Conservation (phyloP, 64 coral and sea anemone genomes). For the Stylophora pistillata region DNA sequence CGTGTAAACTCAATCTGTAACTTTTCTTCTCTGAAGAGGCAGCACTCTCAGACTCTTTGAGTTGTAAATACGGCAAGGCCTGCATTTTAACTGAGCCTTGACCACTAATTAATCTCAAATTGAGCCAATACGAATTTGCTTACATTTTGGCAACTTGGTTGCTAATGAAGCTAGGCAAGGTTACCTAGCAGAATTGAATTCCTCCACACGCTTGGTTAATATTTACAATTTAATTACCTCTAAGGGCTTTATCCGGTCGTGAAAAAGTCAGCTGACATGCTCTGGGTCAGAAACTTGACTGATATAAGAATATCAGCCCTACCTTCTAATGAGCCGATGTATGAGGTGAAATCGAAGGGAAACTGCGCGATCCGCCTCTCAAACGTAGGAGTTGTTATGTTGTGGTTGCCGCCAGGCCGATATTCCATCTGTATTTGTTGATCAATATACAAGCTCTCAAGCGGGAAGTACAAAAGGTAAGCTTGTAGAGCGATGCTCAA, state of each 20-base stretch:
- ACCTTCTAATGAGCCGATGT: not conserved
- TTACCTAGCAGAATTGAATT: conserved; percentile 39
- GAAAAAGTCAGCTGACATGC: not conserved
- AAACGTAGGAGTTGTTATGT: not conserved
- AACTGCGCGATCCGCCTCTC: not conserved
- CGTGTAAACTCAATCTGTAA: conserved; percentile 51
- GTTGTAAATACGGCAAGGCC: conserved; percentile 57
- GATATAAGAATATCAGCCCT: not conserved
- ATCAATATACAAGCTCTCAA: not conserved
- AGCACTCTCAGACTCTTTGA: conserved; percentile 31
- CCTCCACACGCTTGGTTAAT: not conserved
- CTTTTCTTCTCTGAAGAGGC: conserved; percentile 28
- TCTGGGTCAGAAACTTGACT: not conserved
- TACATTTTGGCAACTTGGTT: conserved; percentile 7
- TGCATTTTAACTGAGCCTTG: conserved; percentile 48
- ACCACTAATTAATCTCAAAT: not conserved
- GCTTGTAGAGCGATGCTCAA: not conserved
- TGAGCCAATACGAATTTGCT: not conserved
- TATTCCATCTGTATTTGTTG: not conserved
- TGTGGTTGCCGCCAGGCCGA: not conserved
- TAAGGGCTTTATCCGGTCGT: not conserved
- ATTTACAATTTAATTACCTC: not conserved
- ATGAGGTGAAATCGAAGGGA: not conserved
- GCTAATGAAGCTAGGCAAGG: conserved; percentile 28
- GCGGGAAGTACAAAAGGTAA: not conserved